phyloP scores from a whole-genome alignment of 2,797 vertebrate species.

The Uromys caudimaculatus region DNA sequence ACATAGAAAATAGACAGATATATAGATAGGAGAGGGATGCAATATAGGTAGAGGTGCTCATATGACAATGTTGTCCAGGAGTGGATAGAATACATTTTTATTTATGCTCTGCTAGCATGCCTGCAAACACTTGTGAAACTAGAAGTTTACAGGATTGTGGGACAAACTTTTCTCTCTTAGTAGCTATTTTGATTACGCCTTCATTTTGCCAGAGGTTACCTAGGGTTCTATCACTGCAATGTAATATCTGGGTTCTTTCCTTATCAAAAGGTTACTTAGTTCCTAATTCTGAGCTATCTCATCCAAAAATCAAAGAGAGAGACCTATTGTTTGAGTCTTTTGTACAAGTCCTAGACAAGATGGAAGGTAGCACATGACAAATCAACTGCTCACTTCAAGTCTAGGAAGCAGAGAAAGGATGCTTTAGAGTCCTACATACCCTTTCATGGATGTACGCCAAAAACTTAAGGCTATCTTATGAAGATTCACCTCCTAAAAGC shows the following conservation, averaged over 20 bases:
- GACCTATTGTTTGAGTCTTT: not conserved
- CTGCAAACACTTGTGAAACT: not conserved
- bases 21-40: not conserved
- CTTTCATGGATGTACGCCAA: rapidly evolving
- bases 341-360: not conserved
- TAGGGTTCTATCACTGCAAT: not conserved
- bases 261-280: not conserved
- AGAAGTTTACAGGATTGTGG: not conserved
- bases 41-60: not conserved
- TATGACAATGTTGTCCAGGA: not conserved
- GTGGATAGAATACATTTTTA: not conserved
- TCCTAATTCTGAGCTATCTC: not conserved
- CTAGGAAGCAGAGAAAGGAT: not conserved
- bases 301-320: too few species aligned
- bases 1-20: not conserved
- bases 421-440: too few species aligned
- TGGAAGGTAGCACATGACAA: not conserved
- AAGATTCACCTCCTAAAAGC: not conserved
- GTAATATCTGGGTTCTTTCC: not conserved
- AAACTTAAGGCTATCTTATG: not conserved
- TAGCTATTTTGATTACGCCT: not conserved
- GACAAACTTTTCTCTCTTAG: not conserved
- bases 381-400: not conserved
- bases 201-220: not conserved
- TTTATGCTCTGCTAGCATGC: not conserved